Evolutionary conservation across 2,888 invertebrate species (phyloP), one percentile per base, ranked within the genome.

Genomic region (Watsonalla cultraria): DNA sequence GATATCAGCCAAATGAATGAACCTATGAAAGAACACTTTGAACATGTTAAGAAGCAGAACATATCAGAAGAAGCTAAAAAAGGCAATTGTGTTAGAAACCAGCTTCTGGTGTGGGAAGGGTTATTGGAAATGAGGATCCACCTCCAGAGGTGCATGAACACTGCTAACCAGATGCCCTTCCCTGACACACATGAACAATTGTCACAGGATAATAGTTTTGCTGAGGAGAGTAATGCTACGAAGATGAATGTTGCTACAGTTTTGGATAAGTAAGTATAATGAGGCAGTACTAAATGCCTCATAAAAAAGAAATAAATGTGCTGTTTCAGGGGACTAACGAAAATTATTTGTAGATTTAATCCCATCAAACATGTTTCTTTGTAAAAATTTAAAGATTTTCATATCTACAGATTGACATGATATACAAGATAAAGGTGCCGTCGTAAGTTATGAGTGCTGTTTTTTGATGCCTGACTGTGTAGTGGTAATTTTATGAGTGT

Each of bases 91-190:
- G 94, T 96, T 0, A 91, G 93, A 71, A 95, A 93, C 68, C 95
- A 96, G 74, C 77, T 96, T 35, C 86, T 92, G 45, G 74, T 97
- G 1, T 98, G 97, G 97, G 98, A 98, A 78, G 94, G 92, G 54
- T 79, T 98, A 5, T 78, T 98, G 33, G 97, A 98, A 84, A 92
- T 95, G 76, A 92, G 98, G 62, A 98, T 98, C 66, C 95, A 96
- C 73, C 82, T 98, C 33, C 98, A 98, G 79, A 96, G 97, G 78
- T 93, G 95, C 68, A 78, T 97, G 52, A 85, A 92, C 47, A 92
- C 93, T 11, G 93, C 95, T 0, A 98, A 98, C 80, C 94, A 94
- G 75, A 91, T 98, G 83, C 98, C 98, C 0, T 92, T 95, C 65
- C 76, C 84, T 15, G 91, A 93, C 7, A 76, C 74, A 6, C 93